These are phyloP conservation scores for Rhadina sibilatrix DNA, from an alignment of 2,113 vertebrate species.

Conservation along the genomic window DNA sequence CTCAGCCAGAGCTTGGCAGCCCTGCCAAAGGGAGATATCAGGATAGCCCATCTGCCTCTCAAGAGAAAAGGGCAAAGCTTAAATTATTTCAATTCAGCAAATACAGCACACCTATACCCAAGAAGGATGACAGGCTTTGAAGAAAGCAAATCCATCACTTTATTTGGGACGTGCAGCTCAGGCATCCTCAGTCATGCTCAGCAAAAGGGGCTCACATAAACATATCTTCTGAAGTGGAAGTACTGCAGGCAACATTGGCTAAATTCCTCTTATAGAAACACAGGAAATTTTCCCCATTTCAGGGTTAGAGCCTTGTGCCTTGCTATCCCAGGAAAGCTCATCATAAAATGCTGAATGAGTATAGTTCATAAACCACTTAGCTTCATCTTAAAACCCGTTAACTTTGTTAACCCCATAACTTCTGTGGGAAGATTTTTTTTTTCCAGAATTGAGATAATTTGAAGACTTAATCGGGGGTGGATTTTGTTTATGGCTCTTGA, in stretches of 20 bases:
- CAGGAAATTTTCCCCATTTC: not conserved
- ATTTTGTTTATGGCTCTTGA: not conserved
- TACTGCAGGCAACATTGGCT: not conserved
- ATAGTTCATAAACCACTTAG: not conserved
- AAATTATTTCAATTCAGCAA: not conserved
- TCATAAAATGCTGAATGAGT: not conserved
- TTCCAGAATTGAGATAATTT: not conserved
- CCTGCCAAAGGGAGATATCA: not conserved
- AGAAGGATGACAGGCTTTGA: not conserved
- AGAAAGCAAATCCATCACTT: not conserved
- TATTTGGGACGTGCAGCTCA: not conserved
- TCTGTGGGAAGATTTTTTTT: not conserved
- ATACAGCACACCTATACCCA: not conserved
- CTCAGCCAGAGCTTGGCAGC: not conserved
- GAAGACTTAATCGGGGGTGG: not conserved
- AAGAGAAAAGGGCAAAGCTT: not conserved
- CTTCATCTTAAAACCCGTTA: not conserved
- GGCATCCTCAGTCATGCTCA: not conserved
- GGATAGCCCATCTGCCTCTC: not conserved
- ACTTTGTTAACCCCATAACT: not conserved
- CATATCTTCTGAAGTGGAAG: not conserved
- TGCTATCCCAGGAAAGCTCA: not conserved
- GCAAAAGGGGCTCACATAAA: not conserved
- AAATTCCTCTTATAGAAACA: not conserved
- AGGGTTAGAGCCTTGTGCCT: not conserved